A percentile compares a stretch with the other conserved stretches of the same genome.
Evolutionary conservation across 1,140 invertebrate species (phyloP).

Genomic region (Apis florea): DNA sequence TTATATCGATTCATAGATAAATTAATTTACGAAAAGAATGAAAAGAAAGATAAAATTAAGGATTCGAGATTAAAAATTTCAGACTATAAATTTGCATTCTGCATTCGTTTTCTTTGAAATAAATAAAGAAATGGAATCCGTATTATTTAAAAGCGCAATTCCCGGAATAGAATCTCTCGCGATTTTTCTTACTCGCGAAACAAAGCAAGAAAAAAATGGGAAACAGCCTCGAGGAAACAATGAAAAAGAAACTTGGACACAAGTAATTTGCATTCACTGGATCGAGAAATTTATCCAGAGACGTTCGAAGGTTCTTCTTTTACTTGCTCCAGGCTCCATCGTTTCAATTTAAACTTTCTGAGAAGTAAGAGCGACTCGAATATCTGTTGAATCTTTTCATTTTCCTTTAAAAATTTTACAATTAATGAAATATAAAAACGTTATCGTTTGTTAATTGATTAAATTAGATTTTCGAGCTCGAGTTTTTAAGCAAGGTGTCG

Average conservation of each 20-base stretch:
- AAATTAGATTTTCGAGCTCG: no score
- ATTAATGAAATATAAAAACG: background rate
- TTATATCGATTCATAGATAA: no score
- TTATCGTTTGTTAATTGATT: no score
- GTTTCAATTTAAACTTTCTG: conserved; percentile 59
- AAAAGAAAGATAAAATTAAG: no score
- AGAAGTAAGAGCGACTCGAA: background rate
- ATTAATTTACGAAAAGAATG: no score
- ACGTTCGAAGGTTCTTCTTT: conserved; percentile 24
- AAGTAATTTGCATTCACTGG: conserved; percentile 28
- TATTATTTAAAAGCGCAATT: conserved; percentile 2
- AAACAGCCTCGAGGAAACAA: background rate
- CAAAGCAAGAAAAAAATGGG: background rate
- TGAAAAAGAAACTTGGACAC: conserved; percentile 15
- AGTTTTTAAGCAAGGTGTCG: no score
- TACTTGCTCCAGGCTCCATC: background rate
- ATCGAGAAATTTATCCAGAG: conserved; percentile 25
- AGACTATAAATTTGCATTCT: no score
- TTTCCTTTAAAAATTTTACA: conserved; percentile 23
- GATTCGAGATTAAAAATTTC: background rate
- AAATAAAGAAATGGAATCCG: background rate
- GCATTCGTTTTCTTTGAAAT: no score
- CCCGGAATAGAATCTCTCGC: background rate
- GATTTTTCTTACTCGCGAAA: background rate
- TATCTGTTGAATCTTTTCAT: background rate